phyloP scores from a whole-genome alignment of 30 jellyfish, hydroid and myxozoan species.

The Pseudorhiza aurosa region DNA sequence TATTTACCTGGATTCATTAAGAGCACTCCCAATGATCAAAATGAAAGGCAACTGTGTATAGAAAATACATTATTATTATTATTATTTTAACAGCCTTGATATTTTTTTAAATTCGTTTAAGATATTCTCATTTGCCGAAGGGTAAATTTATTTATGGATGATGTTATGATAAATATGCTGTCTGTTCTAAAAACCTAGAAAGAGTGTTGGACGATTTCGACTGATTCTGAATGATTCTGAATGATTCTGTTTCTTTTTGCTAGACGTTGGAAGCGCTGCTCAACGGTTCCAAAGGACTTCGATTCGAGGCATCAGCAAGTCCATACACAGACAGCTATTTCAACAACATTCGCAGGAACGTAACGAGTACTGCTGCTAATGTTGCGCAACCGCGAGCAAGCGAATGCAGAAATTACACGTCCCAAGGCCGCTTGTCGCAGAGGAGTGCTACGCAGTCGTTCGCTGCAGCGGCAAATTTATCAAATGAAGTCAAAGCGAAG shows the following conservation, averaged over 20 bases:
- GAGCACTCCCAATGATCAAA: too few relatives aligned
- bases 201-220: too few relatives aligned
- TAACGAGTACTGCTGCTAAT: constrained; percentile 10
- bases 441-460: constrained; percentile 29
- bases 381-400: constrained; percentile 22
- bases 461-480: constrained; percentile 8
- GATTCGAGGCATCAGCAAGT: constrained; percentile 29
- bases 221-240: too few relatives aligned
- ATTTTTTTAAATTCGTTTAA: too few relatives aligned
- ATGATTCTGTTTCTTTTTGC: neutral
- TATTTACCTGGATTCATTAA: too few relatives aligned
- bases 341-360: constrained; percentile 17
- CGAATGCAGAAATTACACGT: constrained; percentile 41
- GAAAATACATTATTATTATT: too few relatives aligned
- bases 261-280: constrained; percentile 11
- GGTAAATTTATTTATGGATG: too few relatives aligned
- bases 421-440: constrained; percentile 6
- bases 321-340: constrained; percentile 25
- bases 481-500: constrained; percentile 34
- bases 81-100: too few relatives aligned
- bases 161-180: too few relatives aligned
- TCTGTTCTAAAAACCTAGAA: too few relatives aligned
- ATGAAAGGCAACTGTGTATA: too few relatives aligned
- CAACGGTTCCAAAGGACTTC: constrained; percentile 16
- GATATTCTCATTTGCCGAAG: too few relatives aligned